Conservation (phyloP, 2,113 vertebrate species). For the Platichthys stellatus region DNA sequence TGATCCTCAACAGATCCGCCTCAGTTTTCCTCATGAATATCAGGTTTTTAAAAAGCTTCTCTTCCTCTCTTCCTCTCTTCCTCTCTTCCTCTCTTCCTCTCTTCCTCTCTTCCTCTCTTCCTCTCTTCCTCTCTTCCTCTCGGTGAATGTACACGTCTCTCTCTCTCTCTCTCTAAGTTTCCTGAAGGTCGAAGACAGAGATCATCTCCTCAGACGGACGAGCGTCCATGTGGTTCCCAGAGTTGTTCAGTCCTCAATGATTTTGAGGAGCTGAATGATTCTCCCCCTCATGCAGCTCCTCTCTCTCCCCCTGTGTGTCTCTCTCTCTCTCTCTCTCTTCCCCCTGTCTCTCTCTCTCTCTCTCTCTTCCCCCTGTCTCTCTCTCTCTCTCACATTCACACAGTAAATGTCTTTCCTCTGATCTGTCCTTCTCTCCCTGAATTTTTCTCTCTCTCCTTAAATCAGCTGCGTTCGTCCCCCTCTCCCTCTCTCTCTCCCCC, state of each 20-base stretch:
- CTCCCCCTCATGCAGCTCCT: constrained; percentile 15
- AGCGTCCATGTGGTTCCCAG: neutral
- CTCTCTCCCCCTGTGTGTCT: neutral
- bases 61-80: neutral
- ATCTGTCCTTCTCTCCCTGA: neutral
- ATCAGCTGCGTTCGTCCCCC: too few relatives aligned
- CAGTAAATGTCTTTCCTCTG: neutral
- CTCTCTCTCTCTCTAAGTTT: constrained; percentile 2
- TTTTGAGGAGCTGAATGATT: constrained; percentile 39
- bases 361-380: too few relatives aligned
- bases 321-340: neutral
- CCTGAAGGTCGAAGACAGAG: neutral
- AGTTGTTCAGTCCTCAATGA: constrained; percentile 33
- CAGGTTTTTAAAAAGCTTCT: neutral
- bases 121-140: too few relatives aligned
- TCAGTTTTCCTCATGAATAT: neutral
- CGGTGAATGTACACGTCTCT: too few relatives aligned
- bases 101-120: neutral
- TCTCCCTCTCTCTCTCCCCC: too few relatives aligned
- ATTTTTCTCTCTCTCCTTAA: neutral
- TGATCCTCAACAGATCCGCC: neutral
- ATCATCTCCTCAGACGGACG: neutral
- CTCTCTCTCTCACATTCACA: neutral
- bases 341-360: neutral
- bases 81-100: too few relatives aligned